Base-by-base conservation (phyloP, 1,140 invertebrate species). In the Drosophila busckii region DNA sequence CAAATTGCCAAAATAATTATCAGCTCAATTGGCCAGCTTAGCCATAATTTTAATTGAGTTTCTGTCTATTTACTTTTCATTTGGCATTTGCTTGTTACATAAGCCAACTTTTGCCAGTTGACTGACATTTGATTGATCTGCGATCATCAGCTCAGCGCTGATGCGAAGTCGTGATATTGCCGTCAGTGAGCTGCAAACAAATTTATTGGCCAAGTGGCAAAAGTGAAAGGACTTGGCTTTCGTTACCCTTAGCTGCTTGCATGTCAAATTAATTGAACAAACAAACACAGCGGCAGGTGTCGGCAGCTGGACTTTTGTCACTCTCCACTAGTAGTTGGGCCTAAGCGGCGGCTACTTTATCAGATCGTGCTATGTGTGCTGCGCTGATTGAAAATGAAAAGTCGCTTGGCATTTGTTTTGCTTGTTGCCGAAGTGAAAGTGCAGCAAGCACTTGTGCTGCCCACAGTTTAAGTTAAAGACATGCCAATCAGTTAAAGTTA, bases 181-280 rank as follows among this genome's bases (percentile, higher is more conserved):
- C n/a, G n/a, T n/a, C n/a, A n/a, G n/a, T n/a, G n/a, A 49, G 16
- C 25, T 6, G 9, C 10, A 46, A 70, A 73, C 58, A 63, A 62
- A 75, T 75, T 75, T 75, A 69, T 75, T 56, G 49, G 59, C 50
- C n/a, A n/a, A 46, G 58, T 28, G 48, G 48, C 25, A 49, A 78
- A 76, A 76, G 70, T 76, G 70, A 76, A 76, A 76, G 70, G 71
- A 76, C 78, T 75, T 58, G 38, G 50, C 50, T 53, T 67, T 58
- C 58, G 58, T 45, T 71, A 68, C 69, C 69, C 62, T 73, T 73
- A 37, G 40, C 22, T 37, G 40, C 61, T 76, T 66, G 70, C 70
- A 76, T 76, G 71, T 78, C 70, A 76, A 76, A 76, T 76, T 76
- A 76, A 76, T 76, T 76, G 70, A 78, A 78, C 55, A 32, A 22